Conservation (phyloP, 1,140 invertebrate genomes). For the Brachionus rubens region DNA sequence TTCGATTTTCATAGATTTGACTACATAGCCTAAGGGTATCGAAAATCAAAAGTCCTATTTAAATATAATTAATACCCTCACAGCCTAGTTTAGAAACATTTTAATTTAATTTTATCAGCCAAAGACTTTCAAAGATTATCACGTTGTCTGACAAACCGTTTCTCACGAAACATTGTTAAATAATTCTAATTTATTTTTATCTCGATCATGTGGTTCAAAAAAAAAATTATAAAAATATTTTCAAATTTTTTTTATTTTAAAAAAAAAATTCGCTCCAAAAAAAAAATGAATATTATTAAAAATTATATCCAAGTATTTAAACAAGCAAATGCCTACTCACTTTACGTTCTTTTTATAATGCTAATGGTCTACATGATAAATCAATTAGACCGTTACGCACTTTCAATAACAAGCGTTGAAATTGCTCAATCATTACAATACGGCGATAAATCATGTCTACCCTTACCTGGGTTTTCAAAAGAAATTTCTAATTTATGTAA, state of each 20-base stretch:
- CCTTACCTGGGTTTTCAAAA: slow-evolving; percentile 51
- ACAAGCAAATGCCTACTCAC: slow-evolving; percentile 50
- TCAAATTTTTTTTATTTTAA: slow-evolving; percentile 4
- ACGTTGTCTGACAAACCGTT: no score
- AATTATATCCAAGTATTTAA: slow-evolving; percentile 41
- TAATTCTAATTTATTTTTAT: no score
- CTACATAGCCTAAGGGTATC: no score
- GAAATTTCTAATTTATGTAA: slow-evolving; percentile 4
- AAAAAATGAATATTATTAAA: slow-evolving; percentile 39
- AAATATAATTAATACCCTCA: no score
- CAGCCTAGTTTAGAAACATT: no score
- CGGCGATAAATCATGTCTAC: slow-evolving; percentile 79
- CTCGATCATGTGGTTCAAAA: no score
- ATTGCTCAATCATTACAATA: slow-evolving; percentile 69
- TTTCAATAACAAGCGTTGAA: slow-evolving; percentile 58
- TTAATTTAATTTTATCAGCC: no score
- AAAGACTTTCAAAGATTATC: no score
- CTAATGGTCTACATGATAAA: slow-evolving; percentile 60
- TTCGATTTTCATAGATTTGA: no score
- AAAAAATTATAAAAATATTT: no score
- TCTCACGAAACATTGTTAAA: no score
- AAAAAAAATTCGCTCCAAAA: background rate
- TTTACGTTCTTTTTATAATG: slow-evolving; percentile 57
- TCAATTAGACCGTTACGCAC: slow-evolving; percentile 59
- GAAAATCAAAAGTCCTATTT: no score